phyloP scores from a whole-genome alignment of 2,113 vertebrate species.

The Illadopsis cleaveri region DNA sequence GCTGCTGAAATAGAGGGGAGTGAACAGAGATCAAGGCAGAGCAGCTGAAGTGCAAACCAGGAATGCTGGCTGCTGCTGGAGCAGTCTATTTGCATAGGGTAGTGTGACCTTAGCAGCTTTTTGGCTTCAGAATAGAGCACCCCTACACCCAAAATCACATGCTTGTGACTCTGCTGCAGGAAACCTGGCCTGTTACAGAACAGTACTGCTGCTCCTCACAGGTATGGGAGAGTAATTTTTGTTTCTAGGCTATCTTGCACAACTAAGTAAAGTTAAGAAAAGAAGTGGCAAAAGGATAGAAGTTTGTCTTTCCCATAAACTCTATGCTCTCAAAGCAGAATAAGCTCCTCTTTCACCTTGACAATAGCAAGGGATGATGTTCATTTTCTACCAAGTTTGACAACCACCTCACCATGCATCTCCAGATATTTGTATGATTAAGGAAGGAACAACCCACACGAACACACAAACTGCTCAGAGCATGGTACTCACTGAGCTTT shows the following conservation, averaged over 20 bases:
- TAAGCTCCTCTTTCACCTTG: background rate
- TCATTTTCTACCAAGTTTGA: background rate
- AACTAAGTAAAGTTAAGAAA: background rate
- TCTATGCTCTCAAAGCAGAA: background rate
- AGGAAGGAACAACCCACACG: background rate
- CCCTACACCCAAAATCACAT: background rate
- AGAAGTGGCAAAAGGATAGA: background rate
- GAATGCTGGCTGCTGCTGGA: background rate
- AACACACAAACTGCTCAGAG: background rate
- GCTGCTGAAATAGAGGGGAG: background rate
- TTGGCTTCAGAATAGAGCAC: background rate
- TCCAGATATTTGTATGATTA: background rate
- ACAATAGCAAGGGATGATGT: background rate
- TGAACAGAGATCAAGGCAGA: background rate
- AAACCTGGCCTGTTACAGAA: background rate
- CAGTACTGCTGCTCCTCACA: background rate
- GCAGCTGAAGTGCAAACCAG: background rate
- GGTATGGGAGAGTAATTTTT: background rate
- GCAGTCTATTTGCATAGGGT: background rate
- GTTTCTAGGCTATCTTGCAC: background rate
- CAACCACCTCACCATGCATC: background rate
- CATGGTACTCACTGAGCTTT: conserved; percentile 93
- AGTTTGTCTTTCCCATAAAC: background rate
- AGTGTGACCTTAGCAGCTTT: background rate
- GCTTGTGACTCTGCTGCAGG: background rate